These are phyloP conservation scores for Eristalinus aeneus DNA, from an alignment of 2,888 invertebrate genomes.

Conservation along the genomic window DNA sequence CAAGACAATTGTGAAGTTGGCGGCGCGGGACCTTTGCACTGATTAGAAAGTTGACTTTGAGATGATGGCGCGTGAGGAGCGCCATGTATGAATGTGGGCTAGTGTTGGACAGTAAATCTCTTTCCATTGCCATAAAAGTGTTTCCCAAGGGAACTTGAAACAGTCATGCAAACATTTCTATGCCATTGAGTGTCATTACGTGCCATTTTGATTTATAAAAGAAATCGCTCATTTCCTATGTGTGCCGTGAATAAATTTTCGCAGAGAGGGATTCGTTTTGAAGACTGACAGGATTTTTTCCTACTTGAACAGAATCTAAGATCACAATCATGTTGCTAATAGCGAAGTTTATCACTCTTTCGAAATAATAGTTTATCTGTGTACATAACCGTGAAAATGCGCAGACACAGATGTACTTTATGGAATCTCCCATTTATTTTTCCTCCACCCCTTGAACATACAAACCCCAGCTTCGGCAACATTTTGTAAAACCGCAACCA, in stretches of 20 bases:
- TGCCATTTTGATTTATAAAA: neutral
- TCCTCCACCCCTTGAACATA: too few relatives aligned
- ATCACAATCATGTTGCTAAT: too few relatives aligned
- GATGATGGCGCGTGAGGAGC: slow-evolving; percentile 57
- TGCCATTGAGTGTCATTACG: neutral
- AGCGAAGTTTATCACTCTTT: too few relatives aligned
- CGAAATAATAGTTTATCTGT: too few relatives aligned
- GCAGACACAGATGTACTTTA: too few relatives aligned
- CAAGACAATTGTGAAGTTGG: slow-evolving; percentile 36
- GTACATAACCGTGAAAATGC: too few relatives aligned
- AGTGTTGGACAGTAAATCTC: slow-evolving; percentile 22
- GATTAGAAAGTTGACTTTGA: slow-evolving; percentile 63
- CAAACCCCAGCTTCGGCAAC: too few relatives aligned
- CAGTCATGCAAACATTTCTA: neutral
- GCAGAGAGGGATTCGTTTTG: neutral
- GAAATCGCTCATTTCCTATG: neutral
- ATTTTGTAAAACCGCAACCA: too few relatives aligned
- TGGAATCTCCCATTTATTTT: too few relatives aligned
- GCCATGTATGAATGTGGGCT: slow-evolving; percentile 48
- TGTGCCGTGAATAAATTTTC: neutral
- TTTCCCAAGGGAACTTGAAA: neutral
- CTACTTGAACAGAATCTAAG: too few relatives aligned
- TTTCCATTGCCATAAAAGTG: neutral
- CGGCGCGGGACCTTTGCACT: slow-evolving; percentile 54
- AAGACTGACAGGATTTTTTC: too few relatives aligned